Evolutionary conservation across 2,888 invertebrate genomes (phyloP).

Genomic region (Folsomia manolachei): DNA sequence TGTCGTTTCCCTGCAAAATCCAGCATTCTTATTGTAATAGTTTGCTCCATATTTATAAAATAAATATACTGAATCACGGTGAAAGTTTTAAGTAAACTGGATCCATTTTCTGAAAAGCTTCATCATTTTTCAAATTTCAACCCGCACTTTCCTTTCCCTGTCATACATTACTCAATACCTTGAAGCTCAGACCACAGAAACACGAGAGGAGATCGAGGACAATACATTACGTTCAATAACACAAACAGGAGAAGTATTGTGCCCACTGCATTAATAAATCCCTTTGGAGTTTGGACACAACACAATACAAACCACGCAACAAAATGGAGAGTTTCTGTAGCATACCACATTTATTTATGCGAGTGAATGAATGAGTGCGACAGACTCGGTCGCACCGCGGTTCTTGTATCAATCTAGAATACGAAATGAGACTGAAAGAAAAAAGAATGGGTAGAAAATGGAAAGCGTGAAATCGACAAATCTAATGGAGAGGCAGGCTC

Average conservation of each 20-base stretch:
- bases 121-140: conserved; percentile 31
- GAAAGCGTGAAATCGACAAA: conserved; percentile 1
- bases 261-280: conserved; percentile 1
- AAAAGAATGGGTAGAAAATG: background rate
- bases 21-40: too few species aligned
- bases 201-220: too few species aligned
- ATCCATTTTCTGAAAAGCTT: conserved; percentile 2
- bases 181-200: too few species aligned
- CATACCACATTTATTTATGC: too few species aligned
- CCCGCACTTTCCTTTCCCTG: background rate
- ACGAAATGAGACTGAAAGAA: conserved; percentile 1
- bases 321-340: background rate
- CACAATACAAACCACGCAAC: background rate
- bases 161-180: background rate
- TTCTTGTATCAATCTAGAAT: background rate
- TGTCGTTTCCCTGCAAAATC: background rate
- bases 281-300: background rate
- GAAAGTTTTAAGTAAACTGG: background rate
- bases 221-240: too few species aligned
- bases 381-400: background rate
- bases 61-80: background rate
- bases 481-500: conserved; percentile 7
- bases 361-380: too few species aligned
- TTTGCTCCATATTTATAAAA: background rate
- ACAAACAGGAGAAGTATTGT: conserved; percentile 3